Base-by-base conservation (phyloP, 2,888 invertebrate species). In the Brenthis ino region DNA sequence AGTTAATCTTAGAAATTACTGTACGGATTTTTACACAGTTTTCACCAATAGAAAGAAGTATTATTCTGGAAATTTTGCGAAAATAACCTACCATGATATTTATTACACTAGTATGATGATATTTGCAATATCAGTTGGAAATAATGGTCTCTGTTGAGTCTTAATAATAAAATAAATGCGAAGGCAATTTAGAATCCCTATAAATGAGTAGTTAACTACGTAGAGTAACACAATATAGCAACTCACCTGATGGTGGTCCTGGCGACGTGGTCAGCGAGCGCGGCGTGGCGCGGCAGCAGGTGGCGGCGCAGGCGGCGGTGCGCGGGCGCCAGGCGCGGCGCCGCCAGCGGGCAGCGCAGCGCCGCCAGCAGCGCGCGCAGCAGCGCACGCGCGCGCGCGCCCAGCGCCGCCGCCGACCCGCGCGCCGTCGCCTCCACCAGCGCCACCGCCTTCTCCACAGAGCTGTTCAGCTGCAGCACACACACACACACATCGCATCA, bases 221-320 rank as follows among this genome's bases (percentile, higher is more conserved):
- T 4, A 4, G 3, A 3, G 28, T 4, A 4, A 4, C 28, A 28
- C 28, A 4, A 4, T 28, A 28, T 4, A 28, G 28, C 4, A 4
- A 3, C 8, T 71, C 69, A 94, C 81, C 96, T 94, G 64, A 98
- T 86, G 0, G 97, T 97, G 57, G 96, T 93, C 75, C 96, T 93
- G 11, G 96, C 95, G 48, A 98, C 89, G 12, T 95, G 85, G 69
- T 94, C 93, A 2, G 94, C 95, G 72, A 96, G 79, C 53, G 87
- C 83, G 3, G 83, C 75, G 57, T 91, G 84, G 3, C 86, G 78
- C 16, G 88, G 87, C 77, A 88, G 81, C 79, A 90, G 81, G 54
- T 86, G 86, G 57, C 80, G 82, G 8, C 95, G 94, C 58, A 98
- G 89, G 56, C 91, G 86, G 12, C 94, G 81, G 81, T 94, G 96